Percentiles rank a stretch among this genome's conserved stretches.
phyloP scores from a whole-genome alignment of 2,888 invertebrate species.

The Anthophora plumipes region DNA sequence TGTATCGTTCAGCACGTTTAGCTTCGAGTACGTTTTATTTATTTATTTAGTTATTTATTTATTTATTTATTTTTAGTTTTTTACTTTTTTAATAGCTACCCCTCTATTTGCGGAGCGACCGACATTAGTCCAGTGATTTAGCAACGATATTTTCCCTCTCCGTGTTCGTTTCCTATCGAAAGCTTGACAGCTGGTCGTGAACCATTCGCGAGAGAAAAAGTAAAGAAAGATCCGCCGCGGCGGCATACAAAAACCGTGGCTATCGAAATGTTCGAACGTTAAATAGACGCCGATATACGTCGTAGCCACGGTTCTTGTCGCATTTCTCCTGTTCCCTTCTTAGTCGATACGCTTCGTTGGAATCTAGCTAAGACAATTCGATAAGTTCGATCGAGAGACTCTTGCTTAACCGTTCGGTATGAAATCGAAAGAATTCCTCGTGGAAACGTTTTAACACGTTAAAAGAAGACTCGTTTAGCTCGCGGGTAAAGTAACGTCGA shows the following conservation, averaged over 20 bases:
- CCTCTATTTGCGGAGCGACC: conserved; percentile 28
- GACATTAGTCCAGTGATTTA: not conserved
- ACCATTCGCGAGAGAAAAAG: conserved; percentile 22
- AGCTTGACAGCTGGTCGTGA: conserved; percentile 24
- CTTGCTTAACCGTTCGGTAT: not conserved
- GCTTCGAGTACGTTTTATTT: conserved; percentile 22
- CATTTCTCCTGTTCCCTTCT: not conserved
- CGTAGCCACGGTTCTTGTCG: conserved; percentile 4
- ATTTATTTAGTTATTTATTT: too few relatives aligned
- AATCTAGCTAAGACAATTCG: conserved; percentile 7
- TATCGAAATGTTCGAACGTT: not conserved
- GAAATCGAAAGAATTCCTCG: not conserved
- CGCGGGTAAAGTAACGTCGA: not conserved
- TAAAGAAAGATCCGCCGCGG: conserved; percentile 18
- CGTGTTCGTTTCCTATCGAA: conserved; percentile 2
- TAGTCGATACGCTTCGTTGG: not conserved
- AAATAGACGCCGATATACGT: not conserved
- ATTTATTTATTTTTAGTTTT: too few relatives aligned
- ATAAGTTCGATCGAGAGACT: not conserved
- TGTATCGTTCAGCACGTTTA: conserved; percentile 55
- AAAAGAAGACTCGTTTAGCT: not conserved
- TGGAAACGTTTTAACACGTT: not conserved
- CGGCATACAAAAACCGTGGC: conserved; percentile 11
- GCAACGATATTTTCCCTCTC: not conserved
- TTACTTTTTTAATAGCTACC: conserved; percentile 1